Base-by-base conservation (phyloP, 2,888 invertebrate species). In the Ennomos quercinarius region DNA sequence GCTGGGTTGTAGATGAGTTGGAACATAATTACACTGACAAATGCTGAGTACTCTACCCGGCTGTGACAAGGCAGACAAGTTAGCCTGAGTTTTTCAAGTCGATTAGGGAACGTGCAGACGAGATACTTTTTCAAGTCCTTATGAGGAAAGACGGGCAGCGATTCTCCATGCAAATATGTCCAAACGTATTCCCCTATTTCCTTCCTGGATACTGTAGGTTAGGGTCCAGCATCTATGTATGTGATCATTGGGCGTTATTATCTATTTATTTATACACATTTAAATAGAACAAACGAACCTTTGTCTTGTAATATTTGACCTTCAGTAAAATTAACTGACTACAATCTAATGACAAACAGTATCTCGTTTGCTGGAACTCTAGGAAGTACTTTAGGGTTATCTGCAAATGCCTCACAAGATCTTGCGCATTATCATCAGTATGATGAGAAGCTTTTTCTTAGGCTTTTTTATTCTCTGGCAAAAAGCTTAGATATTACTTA, bases 11-110 rank as follows among this genome's bases (percentile, higher is more conserved):
- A 47, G 55, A 62, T 60, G 62, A 60, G 57, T 47, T 52, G 56
- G 45, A 36, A 49, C 59, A 66, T 63, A 66, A 66, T 66, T 64
- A 66, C 66, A 59, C 57, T 64, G 63, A 66, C 63, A 64, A 66
- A 66, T 66, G 66, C 38, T 46, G 46, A 55, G 56, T 45, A 56
- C 47, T 57, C 13, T 44, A 48, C 57, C 44, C 10, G 51, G 45
- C 47, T 13, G 61, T 56, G 63, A 63, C 52, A 63, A 63, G 58
- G 52, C 52, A 42, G 63, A 63, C 52, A 63, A 63, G 58, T 58
- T 52, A 42, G 44, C 12, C 9, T 8, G 46, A 45, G 52, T 63
- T 57, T 65, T 65, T 62, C 60, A 57, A 47, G 52, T 42, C 46
- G 56, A 57, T 52, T 52, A 62, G 46, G 38, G 50, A 43, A 27